Evolutionary conservation across 1,140 invertebrate species (phyloP).

Genomic region (Monomorium pharaonis): DNA sequence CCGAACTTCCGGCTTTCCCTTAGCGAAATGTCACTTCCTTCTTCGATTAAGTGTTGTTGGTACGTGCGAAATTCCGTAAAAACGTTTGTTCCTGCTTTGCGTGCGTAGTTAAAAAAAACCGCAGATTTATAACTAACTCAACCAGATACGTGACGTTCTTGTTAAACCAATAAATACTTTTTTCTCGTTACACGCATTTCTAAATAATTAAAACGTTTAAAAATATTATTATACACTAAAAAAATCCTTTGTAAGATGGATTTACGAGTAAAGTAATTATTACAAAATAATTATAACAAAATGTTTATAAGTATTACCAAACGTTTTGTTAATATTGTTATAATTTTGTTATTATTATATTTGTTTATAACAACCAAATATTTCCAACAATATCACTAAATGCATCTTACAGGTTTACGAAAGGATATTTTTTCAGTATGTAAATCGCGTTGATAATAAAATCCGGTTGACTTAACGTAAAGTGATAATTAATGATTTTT

Average conservation of each 20-base stretch:
- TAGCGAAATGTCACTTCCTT: conserved; percentile 68
- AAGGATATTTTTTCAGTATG: too few relatives aligned
- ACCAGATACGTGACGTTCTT: conserved; percentile 13
- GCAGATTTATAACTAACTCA: conserved; percentile 8
- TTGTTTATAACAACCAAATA: too few relatives aligned
- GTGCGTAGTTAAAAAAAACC: too few relatives aligned
- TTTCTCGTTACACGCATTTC: conserved; percentile 13
- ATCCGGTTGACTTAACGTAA: not conserved
- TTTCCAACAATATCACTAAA: too few relatives aligned
- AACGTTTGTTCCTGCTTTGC: conserved; percentile 25
- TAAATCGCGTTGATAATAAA: not conserved
- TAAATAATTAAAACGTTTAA: not conserved
- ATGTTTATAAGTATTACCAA: too few relatives aligned
- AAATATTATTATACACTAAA: too few relatives aligned
- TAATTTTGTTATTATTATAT: too few relatives aligned
- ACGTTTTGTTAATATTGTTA: too few relatives aligned
- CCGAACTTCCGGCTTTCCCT: conserved; percentile 71
- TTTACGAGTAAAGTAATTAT: too few relatives aligned
- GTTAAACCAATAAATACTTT: not conserved
- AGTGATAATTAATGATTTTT: not conserved
- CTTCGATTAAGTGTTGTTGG: conserved; percentile 29
- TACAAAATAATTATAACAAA: too few relatives aligned
- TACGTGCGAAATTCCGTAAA: conserved; percentile 46
- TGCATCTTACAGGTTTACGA: too few relatives aligned
- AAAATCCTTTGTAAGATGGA: too few relatives aligned